Percentiles rank a stretch among this genome's conserved stretches.
phyloP scores from a whole-genome alignment of 1,140 invertebrate species.

The Gerris buenoi region DNA sequence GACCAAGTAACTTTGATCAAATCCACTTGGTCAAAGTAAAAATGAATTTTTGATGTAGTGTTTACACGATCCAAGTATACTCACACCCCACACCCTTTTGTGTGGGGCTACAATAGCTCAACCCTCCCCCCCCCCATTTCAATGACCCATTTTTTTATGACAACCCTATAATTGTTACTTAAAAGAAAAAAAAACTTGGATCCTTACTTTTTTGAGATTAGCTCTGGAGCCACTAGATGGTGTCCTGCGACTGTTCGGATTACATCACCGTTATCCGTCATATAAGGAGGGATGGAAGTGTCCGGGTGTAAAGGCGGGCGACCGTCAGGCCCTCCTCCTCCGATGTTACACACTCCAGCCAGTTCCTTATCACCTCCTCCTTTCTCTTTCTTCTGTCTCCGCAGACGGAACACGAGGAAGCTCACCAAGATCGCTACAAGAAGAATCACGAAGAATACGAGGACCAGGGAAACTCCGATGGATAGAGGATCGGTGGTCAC shows the following conservation, averaged over 20 bases:
- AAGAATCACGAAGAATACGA: slow-evolving; percentile 82
- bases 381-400: slow-evolving; percentile 72
- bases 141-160: too few species aligned
- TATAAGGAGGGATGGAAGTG: slow-evolving; percentile 37
- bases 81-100: too few species aligned
- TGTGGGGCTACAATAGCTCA: too few species aligned
- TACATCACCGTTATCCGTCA: slow-evolving; percentile 48
- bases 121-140: too few species aligned
- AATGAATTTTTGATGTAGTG: too few species aligned
- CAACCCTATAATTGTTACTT: too few species aligned
- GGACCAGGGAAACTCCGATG: slow-evolving; percentile 79
- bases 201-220: slow-evolving; percentile 56
- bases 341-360: slow-evolving; percentile 35
- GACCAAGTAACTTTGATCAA: too few species aligned
- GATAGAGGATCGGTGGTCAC: slow-evolving; percentile 69
- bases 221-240: slow-evolving; percentile 58
- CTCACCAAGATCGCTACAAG: slow-evolving; percentile 74
- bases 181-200: not conserved
- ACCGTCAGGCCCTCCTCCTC: slow-evolving; percentile 15
- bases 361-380: slow-evolving; percentile 40
- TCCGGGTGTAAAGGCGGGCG: slow-evolving; percentile 25
- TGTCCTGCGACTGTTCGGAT: slow-evolving; percentile 45
- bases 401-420: slow-evolving; percentile 72
- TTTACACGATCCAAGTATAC: too few species aligned
- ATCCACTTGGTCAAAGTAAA: too few species aligned